These are phyloP conservation scores for Dasyornis broadbenti DNA, from an alignment of 2,113 vertebrate species.

Conservation along the genomic window DNA sequence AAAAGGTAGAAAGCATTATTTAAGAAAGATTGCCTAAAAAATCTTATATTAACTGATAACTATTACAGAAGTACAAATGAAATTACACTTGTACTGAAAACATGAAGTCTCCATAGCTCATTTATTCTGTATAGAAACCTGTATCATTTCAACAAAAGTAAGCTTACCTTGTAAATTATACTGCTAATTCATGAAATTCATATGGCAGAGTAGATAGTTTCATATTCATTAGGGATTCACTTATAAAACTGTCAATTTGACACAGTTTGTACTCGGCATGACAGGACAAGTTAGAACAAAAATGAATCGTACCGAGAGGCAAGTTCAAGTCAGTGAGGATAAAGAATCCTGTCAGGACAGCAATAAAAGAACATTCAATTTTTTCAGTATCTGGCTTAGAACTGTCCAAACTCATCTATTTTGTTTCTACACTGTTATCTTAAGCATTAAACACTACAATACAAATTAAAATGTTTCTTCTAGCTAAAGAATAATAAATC, in stretches of 20 bases:
- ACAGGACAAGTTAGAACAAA: neutral
- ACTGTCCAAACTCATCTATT: neutral
- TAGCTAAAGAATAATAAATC: neutral
- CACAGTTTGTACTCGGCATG: conserved; percentile 20
- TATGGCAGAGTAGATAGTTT: neutral
- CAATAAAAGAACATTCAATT: neutral
- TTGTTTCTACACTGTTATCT: neutral
- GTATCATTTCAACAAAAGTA: neutral
- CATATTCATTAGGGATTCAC: conserved; percentile 10
- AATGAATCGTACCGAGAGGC: neutral
- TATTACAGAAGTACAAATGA: neutral
- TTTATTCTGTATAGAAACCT: neutral
- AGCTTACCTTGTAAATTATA: conserved; percentile 17
- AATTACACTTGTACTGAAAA: conserved; percentile 27
- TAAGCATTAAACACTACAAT: neutral
- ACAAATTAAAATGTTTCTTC: neutral
- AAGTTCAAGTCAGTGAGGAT: neutral
- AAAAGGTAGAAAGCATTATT: neutral
- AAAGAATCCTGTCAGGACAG: neutral
- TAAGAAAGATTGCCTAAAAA: neutral
- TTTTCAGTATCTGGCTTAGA: neutral
- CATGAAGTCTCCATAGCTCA: neutral
- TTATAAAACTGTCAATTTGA: conserved; percentile 17
- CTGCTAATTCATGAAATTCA: conserved; percentile 40
- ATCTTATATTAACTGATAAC: neutral